Conservation (phyloP, 1,140 invertebrate species). For the Lasaia peninsularis region DNA sequence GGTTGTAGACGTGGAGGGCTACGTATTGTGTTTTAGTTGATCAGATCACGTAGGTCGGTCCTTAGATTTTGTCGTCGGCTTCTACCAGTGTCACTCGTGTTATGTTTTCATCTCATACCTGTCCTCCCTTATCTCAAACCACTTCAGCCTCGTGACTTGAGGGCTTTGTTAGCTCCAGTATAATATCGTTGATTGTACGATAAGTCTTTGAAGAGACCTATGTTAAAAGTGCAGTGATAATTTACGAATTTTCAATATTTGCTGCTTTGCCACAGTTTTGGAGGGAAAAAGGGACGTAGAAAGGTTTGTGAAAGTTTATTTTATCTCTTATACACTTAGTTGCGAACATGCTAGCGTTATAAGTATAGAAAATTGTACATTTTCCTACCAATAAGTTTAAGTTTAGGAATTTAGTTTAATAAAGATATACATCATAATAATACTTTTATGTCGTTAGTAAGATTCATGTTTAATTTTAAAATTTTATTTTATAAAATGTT, state of each 20-base stretch:
- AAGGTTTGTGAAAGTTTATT: too few species aligned
- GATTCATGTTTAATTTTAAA: too few species aligned
- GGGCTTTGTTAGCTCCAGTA: slow-evolving; percentile 25
- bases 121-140: slow-evolving; percentile 48
- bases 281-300: too few species aligned
- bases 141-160: slow-evolving; percentile 47
- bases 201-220: not conserved
- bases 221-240: not conserved
- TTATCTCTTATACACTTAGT: too few species aligned
- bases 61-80: slow-evolving; percentile 1
- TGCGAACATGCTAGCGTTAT: too few species aligned
- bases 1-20: not conserved
- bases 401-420: too few species aligned
- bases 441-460: too few species aligned
- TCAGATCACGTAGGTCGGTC: slow-evolving; percentile 10
- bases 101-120: slow-evolving; percentile 41
- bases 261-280: not conserved
- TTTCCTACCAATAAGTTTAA: too few species aligned
- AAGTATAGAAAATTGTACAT: too few species aligned
- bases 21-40: not conserved
- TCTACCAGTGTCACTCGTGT: slow-evolving; percentile 15
- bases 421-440: too few species aligned
- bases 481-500: too few species aligned
- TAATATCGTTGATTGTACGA: not conserved
- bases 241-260: not conserved